Evolutionary conservation across 2,888 invertebrate genomes (phyloP).

Genomic region (Blomia tropicalis): DNA sequence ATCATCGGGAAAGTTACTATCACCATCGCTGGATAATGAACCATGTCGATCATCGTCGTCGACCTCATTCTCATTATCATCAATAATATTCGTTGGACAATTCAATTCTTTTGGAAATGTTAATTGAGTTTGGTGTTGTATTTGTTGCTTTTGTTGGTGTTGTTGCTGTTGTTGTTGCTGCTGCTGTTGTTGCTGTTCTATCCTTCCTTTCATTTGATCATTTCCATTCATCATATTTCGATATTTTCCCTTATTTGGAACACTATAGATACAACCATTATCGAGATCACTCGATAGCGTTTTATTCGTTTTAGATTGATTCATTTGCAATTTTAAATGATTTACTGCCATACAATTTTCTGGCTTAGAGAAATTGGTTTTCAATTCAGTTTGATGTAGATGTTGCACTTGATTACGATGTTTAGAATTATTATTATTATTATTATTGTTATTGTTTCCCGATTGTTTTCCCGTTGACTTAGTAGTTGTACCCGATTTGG

Average conservation of each 20-base stretch:
- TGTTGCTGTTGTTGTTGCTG: neutral
- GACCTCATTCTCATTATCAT: neutral
- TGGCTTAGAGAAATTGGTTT: slow-evolving; percentile 11
- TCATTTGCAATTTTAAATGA: neutral
- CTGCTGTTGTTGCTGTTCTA: neutral
- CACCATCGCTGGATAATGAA: slow-evolving; percentile 9
- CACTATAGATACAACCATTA: slow-evolving; percentile 3
- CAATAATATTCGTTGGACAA: neutral
- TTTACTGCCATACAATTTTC: slow-evolving; percentile 1
- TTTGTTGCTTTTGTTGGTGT: too few species aligned
- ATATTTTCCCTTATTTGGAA: slow-evolving; percentile 9
- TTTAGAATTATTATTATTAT: too few species aligned
- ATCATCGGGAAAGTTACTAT: slow-evolving; percentile 28
- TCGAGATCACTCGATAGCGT: neutral
- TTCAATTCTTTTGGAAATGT: neutral
- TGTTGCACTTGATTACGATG: neutral
- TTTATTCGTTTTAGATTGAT: neutral
- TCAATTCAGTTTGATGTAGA: neutral
- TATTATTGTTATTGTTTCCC: too few species aligned
- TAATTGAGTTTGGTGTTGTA: neutral
- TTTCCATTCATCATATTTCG: neutral
- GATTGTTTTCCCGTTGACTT: neutral
- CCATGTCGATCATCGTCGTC: slow-evolving; percentile 12
- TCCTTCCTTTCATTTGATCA: neutral
- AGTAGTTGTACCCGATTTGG: neutral